phyloP scores from a whole-genome alignment of 2,888 invertebrate genomes.

The Rhodophaea formosa region DNA sequence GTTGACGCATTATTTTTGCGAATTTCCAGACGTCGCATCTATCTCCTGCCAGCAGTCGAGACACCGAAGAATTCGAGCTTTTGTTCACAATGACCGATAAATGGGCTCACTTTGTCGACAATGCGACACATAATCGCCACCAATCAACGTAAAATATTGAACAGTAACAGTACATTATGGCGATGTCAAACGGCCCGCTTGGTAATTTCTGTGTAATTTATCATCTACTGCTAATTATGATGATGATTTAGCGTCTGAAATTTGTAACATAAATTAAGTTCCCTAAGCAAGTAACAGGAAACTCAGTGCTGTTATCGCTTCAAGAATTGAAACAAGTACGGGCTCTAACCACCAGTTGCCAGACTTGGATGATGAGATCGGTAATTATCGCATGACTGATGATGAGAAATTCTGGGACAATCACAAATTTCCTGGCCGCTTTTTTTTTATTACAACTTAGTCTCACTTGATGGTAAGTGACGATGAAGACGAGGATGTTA shows the following conservation, averaged over 20 bases:
- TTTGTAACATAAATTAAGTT: no score
- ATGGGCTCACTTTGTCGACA: slow-evolving; percentile 31
- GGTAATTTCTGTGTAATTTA: slow-evolving; percentile 19
- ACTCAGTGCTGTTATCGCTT: slow-evolving; percentile 29
- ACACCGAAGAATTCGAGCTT: slow-evolving; percentile 20
- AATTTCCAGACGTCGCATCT: slow-evolving; percentile 13
- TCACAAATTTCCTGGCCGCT: no score
- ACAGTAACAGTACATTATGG: slow-evolving; percentile 27
- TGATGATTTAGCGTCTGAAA: neutral
- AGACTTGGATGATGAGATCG: no score
- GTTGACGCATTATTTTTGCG: neutral
- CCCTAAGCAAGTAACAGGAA: neutral
- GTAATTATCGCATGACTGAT: no score
- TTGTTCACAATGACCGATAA: slow-evolving; percentile 30
- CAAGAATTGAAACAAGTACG: slow-evolving; percentile 48
- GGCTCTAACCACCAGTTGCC: slow-evolving; percentile 29
- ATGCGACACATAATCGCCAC: slow-evolving; percentile 28
- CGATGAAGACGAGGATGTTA: no score
- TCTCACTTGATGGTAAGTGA: no score
- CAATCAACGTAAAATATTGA: slow-evolving; percentile 30
- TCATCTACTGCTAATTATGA: slow-evolving; percentile 2
- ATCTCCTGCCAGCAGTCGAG: slow-evolving; percentile 21
- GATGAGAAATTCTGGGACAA: no score
- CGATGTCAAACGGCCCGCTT: slow-evolving; percentile 19
- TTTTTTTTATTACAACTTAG: no score